Evolutionary conservation across 30 jellyfish, hydroid and myxozoan genomes (phyloP), one percentile per base, ranked within the genome.

Genomic region (Hydra vulgaris): DNA sequence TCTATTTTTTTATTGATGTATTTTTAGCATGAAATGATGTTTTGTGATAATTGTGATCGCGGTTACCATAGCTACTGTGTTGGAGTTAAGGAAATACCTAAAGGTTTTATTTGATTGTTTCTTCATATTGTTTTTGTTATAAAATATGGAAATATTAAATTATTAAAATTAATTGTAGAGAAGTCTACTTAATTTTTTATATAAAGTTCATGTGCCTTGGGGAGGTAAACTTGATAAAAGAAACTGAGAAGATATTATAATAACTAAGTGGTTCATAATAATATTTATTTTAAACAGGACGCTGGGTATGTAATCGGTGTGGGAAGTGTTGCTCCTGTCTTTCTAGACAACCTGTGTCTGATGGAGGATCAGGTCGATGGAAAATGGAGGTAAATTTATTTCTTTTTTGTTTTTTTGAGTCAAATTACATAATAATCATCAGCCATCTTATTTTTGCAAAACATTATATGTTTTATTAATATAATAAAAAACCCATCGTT

Each of bases 251-350:
- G n/a, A n/a, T n/a, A 40, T 40, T 40, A 40, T 5, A 40, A 40
- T 40, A 40, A 3, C 8, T 40, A 40, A 40, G 12, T 40, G 12
- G 61, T 40, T 40, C n/a, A 40, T 40, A 40, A 5, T 40, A 40
- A 3, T 5, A 3, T 12, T 40, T 40, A 40, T 40, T 40, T 40
- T 40, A n/a, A n/a, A 7, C 70, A 91, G 97, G 97, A 68, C 96
- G 97, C 53, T 91, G 97, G 97, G 90, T 91, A 52, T 91, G 97
- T 68, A 95, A 85, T 26, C 84, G 83, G 23, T 91, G 97, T 79
- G 97, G 97, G n/a, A 91, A 86, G 71, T 91, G 97, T 79, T 86
- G 96, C n/a, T 91, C 97, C 25, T 91, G 97, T 73, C 84, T 91
- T 19, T 19, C 94, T 0, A 66, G 87, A 19, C 77, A 79, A 7